A percentile compares a stretch with the other conserved stretches of the same genome.
Conservation (phyloP, 2,113 vertebrate genomes). For the Canis aureus region DNA sequence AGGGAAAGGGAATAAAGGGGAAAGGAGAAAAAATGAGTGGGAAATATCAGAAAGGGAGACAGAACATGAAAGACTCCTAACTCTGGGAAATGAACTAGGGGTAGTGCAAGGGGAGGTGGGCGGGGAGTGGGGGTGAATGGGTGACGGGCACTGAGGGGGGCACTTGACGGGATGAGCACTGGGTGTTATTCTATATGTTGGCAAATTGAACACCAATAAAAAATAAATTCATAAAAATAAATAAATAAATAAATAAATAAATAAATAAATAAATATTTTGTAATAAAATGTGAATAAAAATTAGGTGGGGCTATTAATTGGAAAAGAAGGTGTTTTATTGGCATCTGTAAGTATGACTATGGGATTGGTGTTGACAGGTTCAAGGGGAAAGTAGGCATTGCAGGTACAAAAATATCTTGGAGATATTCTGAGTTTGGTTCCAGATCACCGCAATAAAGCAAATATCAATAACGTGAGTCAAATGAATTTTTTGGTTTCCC, state of each 20-base stretch:
- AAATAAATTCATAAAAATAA: too few relatives aligned
- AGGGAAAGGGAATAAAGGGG: background rate
- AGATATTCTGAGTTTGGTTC: background rate
- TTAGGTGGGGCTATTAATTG: background rate
- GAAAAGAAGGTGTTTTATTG: constrained; percentile 3
- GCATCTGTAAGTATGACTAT: background rate
- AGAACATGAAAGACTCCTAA: too few relatives aligned
- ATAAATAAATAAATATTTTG: background rate
- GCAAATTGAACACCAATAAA: too few relatives aligned
- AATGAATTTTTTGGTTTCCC: background rate
- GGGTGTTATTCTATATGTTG: too few relatives aligned
- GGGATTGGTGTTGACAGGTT: background rate
- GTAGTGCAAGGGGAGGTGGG: too few relatives aligned
- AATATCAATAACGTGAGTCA: background rate
- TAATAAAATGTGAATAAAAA: constrained; percentile 25
- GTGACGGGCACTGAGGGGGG: too few relatives aligned
- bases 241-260: too few relatives aligned
- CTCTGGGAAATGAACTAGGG: too few relatives aligned
- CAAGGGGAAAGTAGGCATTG: background rate
- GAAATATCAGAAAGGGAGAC: too few relatives aligned
- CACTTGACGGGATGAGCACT: too few relatives aligned
- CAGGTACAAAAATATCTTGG: background rate
- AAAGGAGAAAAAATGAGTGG: too few relatives aligned
- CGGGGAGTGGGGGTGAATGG: too few relatives aligned
- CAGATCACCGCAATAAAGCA: background rate